Evolutionary conservation across 2,888 invertebrate genomes (phyloP), one percentile per base, ranked within the genome.

Genomic region (Acanthopleura granulata): DNA sequence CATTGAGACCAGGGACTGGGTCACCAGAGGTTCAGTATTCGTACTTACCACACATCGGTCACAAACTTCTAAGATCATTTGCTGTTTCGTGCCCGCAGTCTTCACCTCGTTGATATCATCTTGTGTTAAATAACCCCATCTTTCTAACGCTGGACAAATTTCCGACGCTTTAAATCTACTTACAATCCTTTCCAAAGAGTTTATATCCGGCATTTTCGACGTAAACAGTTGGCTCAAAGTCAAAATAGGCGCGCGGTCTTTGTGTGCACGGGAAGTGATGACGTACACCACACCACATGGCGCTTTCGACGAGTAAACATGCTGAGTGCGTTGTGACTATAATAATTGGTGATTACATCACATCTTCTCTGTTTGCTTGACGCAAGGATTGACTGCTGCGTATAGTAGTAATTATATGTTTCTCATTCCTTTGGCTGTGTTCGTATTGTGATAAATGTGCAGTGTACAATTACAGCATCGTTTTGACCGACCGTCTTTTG

Each of bases 221-320:
- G n/a, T 27, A 50, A 12, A 57, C 57, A 57, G 18, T n/a, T n/a
- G 22, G 22, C 1, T 57, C 22, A 57, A 18, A 57, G 18, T 57
- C 12, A 57, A 57, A 57, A 57, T 57, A n/a, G 57, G 57, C 57
- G 72, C 75, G 75, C 72, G 62, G 40, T 50, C 29, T 9, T 49
- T 75, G 75, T 75, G 75, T 75, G 73, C 75, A 69, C 75, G 49
- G 40, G 30, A n/a, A 69, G 22, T 29, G 70, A 70, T 75, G 75
- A 75, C 73, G 75, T 75, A 51, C 6, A 12, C 29, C 69, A 57
- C 74, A 50, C 69, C 74, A 9, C 40, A 40, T 40, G 40, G 40
- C 3, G 40, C 40, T 9, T n/a, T n/a, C 4, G 40, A 9, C 40
- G 40, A 40, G 40, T 3, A 6, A 40, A 9, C 40, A 40, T 40